Base-by-base conservation (phyloP, 2,888 invertebrate genomes). In the Yponomeuta plumbellus region DNA sequence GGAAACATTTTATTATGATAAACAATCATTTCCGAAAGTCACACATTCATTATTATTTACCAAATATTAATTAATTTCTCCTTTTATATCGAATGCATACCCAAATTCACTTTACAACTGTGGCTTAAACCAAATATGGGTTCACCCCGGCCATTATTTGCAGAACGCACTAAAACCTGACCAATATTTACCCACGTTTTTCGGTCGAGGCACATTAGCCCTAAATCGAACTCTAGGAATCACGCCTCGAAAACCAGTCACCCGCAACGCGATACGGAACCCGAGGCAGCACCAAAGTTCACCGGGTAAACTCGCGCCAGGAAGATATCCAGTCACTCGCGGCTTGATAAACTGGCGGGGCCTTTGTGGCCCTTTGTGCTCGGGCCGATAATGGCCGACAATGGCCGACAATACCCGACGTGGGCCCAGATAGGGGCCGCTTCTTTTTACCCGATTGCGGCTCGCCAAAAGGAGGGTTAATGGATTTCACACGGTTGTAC, bases 251-350 rank as follows among this genome's bases (percentile, higher is more conserved):
- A 52, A 52, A 52, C 17, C 5, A 52, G 44, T 52, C 44, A 5
- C 17, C 44, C 44, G 44, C 44, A 17, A 52, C 2, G 44, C 44
- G 44, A 52, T 52, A 52, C 8, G 44, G 44, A 3, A 20, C 23
- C 59, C 22, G 59, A 23, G 21, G 59, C 39, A 80, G 79, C 79
- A 81, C 73, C 70, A 71, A 73, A 74, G 73, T 77, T 73, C 69
- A 69, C 73, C 71, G 72, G 79, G 76, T 75, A 75, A 81, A 83
- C 76, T 82, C 76, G 74, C 73, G 75, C 73, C 75, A 74, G 72
- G 72, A 74, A 79, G 80, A 82, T 80, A 80, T 78, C 79, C 80
- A 80, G 79, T 77, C 75, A 81, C 78, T 81, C 79, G 79, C 78
- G 77, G 75, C 78, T 78, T 83, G 85, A 86, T 84, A 86, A 85